These are phyloP conservation scores for Eupithecia subfuscata DNA, from an alignment of 2,888 invertebrate genomes.

Conservation along the genomic window DNA sequence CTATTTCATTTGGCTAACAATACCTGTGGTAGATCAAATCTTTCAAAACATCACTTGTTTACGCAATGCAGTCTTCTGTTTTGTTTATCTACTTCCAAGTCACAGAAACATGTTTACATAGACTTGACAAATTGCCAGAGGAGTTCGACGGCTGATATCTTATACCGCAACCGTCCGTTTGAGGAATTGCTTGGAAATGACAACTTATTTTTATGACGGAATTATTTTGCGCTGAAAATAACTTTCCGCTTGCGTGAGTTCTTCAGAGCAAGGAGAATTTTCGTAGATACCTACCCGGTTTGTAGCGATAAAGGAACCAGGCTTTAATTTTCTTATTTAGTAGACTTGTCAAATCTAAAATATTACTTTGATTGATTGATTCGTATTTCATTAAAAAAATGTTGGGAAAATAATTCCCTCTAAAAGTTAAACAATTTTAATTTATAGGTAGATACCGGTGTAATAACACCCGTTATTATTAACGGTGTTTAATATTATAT, in stretches of 20 bases:
- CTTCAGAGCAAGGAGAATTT: background rate
- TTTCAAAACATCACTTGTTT: background rate
- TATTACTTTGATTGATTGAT: too few species aligned
- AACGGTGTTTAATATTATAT: too few species aligned
- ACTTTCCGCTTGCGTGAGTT: constrained; percentile 1
- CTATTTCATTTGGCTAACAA: background rate
- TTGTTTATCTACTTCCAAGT: constrained; percentile 23
- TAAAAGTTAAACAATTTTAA: too few species aligned
- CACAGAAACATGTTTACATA: constrained; percentile 24
- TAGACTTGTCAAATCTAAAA: too few species aligned
- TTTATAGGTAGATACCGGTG: too few species aligned
- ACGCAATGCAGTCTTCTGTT: constrained; percentile 30
- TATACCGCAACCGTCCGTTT: constrained; percentile 1
- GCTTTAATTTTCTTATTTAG: too few species aligned
- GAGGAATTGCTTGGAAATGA: constrained; percentile 25
- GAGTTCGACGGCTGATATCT: constrained; percentile 25
- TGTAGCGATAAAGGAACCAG: background rate
- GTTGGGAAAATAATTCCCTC: too few species aligned
- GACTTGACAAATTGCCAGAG: constrained; percentile 33
- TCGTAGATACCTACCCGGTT: background rate
- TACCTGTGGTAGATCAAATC: background rate
- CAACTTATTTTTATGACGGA: constrained; percentile 24
- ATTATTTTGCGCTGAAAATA: constrained; percentile 16
- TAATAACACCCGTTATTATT: too few species aligned
- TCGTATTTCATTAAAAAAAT: too few species aligned